Evolutionary conservation across 2,113 vertebrate species (phyloP), one percentile per base, ranked within the genome.

Genomic region (Triplophysa dalaica): DNA sequence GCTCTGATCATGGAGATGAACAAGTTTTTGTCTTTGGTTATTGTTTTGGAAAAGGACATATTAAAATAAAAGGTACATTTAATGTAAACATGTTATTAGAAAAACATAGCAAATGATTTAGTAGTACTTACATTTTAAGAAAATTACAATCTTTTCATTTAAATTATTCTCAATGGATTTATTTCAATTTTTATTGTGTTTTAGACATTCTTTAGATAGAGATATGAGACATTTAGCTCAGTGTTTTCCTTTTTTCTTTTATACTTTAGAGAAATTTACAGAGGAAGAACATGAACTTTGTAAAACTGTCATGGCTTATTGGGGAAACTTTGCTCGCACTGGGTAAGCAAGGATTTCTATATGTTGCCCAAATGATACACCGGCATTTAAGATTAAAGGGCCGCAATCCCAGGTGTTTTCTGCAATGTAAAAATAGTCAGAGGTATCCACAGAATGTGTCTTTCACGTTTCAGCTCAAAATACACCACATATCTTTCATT

Each of bases 1-100:
- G 91, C 78, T 84, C 89, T 7, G 96, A 99, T 80, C 96, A 98
- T 8, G 54, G 13, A 6, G 93, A 94, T 68, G 96, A 98, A 45
- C 0, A 98, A 1, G 45, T 87, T 14, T 91, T 93, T 81, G 93
- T 96, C 61, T 90, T 96, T 17, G 95, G 96, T 77, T 75, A 56
- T 0, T 94, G 94, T 38, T 95, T 96, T 87, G 84, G 91, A 79
- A 91, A 75, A 0, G 82, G 87, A 5, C 82, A 93, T 29, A n/a
- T 88, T 26, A 84, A 73, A 24, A 0, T 89, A 3, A 0, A 21
- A 29, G 41, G 41, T 43, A 43, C 29, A 43, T 43, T 43, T 43
- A 43, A 9, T 43, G 41, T 43, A 43, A 9, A 43, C 10, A 9
- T 43, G 41, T 43, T 43, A 43, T 43, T 43, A 10, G 41, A 43